Evolutionary conservation across 2,113 vertebrate species (phyloP).

Genomic region (Talpa occidentalis): DNA sequence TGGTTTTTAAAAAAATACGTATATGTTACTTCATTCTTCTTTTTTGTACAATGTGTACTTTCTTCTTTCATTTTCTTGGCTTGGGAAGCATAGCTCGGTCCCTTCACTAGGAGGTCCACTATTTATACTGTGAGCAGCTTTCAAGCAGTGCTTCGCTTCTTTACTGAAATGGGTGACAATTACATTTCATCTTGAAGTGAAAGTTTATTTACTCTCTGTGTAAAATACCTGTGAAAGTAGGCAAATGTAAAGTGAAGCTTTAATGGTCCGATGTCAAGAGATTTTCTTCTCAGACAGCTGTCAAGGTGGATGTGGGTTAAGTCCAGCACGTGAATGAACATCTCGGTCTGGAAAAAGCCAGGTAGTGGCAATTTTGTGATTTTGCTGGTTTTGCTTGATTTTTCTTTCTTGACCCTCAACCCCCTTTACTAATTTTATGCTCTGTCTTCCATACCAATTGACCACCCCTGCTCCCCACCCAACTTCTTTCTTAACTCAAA

Average conservation of each 20-base stretch:
- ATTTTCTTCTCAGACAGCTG: not conserved
- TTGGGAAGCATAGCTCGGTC: not conserved
- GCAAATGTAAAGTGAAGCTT: slow-evolving; percentile 45
- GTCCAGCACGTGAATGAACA: not conserved
- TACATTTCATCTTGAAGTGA: slow-evolving; percentile 3
- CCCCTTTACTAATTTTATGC: not conserved
- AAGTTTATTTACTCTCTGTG: slow-evolving; percentile 53
- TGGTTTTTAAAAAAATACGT: no score
- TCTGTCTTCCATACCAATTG: not conserved
- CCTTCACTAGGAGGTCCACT: not conserved
- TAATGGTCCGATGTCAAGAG: not conserved
- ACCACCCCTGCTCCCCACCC: not conserved
- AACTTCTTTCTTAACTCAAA: not conserved
- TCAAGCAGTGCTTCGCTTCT: not conserved
- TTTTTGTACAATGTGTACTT: no score
- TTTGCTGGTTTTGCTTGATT: slow-evolving; percentile 6
- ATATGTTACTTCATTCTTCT: no score
- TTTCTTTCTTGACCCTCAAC: not conserved
- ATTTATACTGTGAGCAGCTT: not conserved
- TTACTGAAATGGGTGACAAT: slow-evolving; percentile 38
- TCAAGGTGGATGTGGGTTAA: slow-evolving; percentile 9
- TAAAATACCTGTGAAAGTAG: slow-evolving; percentile 46
- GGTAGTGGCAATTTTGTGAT: not conserved
- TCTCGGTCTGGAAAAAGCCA: not conserved
- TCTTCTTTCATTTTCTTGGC: not conserved